These are phyloP conservation scores for Tenebrosternarchus preto DNA, from an alignment of 2,113 vertebrate species.

Conservation along the genomic window DNA sequence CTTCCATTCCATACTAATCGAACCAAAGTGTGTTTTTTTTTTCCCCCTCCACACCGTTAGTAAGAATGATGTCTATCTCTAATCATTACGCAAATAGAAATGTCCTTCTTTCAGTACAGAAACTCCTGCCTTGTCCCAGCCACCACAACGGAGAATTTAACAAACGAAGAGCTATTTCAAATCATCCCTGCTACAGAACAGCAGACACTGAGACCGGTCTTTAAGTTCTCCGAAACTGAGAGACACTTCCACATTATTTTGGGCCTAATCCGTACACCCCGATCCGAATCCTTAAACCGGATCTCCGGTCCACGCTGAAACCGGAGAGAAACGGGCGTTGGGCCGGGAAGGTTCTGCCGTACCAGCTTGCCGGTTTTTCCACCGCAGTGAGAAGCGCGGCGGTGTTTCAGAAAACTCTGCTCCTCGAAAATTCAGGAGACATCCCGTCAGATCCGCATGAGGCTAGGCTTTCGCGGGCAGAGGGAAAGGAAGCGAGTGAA, in stretches of 20 bases:
- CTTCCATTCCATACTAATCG: neutral
- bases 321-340: neutral
- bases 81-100: neutral
- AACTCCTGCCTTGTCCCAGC: neutral
- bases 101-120: neutral
- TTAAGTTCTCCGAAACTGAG: neutral
- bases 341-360: neutral
- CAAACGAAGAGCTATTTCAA: neutral
- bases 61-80: neutral
- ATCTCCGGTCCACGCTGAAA: too few relatives aligned
- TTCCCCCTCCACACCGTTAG: neutral
- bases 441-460: conserved; percentile 66
- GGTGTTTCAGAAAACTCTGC: conserved; percentile 63
- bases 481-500: conserved; percentile 38
- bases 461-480: conserved; percentile 67
- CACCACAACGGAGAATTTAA: neutral
- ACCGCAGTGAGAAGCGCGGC: conserved; percentile 49
- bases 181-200: neutral
- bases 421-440: conserved; percentile 67
- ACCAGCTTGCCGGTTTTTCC: conserved; percentile 20
- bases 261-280: neutral
- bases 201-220: neutral
- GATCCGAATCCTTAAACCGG: too few relatives aligned
- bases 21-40: neutral
- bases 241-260: neutral